phyloP scores from a whole-genome alignment of 2,113 vertebrate species.

The Phyllopteryx taeniolatus region DNA sequence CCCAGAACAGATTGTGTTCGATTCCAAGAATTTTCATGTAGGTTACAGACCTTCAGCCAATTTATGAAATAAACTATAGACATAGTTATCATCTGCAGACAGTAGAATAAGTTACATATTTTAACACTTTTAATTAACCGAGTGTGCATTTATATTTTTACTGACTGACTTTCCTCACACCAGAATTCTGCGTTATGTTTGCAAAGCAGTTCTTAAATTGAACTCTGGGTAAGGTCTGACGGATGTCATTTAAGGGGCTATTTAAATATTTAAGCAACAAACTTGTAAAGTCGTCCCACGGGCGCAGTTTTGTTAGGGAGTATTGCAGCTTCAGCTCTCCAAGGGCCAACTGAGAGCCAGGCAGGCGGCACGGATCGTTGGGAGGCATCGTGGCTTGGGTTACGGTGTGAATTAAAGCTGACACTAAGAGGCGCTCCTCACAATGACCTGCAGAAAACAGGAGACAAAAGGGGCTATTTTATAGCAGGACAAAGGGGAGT shows the following conservation, averaged over 20 bases:
- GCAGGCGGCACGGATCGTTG: slow-evolving; percentile 66
- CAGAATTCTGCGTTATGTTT: slow-evolving; percentile 27
- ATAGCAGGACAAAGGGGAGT: slow-evolving; percentile 80
- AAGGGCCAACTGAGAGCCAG: slow-evolving; percentile 68
- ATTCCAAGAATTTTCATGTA: no score
- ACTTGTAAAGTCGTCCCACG: slow-evolving; percentile 69
- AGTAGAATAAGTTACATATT: no score
- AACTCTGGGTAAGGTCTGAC: slow-evolving; percentile 55
- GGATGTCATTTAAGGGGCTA: slow-evolving; percentile 66
- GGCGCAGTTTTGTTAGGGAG: slow-evolving; percentile 63
- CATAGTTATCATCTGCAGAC: no score
- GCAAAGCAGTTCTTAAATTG: slow-evolving; percentile 39
- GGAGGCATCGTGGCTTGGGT: slow-evolving; percentile 77
- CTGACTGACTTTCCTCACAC: neutral
- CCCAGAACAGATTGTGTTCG: no score
- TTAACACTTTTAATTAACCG: no score
- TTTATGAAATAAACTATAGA: no score
- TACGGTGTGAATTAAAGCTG: slow-evolving; percentile 87
- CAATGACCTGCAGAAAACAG: slow-evolving; percentile 78
- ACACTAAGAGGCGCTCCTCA: slow-evolving; percentile 84
- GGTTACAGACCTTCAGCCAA: no score
- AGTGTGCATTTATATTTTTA: no score
- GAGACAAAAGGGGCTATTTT: slow-evolving; percentile 84
- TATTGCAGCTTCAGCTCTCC: slow-evolving; percentile 72
- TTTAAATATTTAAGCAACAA: slow-evolving; percentile 78